phyloP scores from a whole-genome alignment of 2,888 invertebrate species.

The Timandra comae region DNA sequence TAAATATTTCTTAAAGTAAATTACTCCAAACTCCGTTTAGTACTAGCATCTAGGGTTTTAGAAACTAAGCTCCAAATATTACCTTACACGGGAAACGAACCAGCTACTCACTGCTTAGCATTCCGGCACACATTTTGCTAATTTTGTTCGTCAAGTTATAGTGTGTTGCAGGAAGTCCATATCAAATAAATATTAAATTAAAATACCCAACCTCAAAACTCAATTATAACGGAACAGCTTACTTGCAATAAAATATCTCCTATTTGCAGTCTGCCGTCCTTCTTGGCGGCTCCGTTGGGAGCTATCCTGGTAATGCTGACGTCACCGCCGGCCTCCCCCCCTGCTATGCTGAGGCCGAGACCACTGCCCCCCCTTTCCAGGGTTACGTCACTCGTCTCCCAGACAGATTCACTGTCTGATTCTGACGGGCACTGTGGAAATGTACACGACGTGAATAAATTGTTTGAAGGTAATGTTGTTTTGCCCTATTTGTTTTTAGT shows the following conservation, averaged over 20 bases:
- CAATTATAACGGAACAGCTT: conserved; percentile 15
- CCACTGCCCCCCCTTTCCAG: conserved; percentile 92
- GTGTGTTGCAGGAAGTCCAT: too few species aligned
- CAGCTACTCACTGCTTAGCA: too few species aligned
- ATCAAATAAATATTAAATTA: too few species aligned
- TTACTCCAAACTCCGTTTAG: too few species aligned
- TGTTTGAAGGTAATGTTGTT: background rate
- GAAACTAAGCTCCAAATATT: too few species aligned
- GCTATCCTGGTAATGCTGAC: conserved; percentile 99
- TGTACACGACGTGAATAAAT: conserved; percentile 11
- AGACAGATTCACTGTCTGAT: conserved; percentile 82
- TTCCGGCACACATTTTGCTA: too few species aligned
- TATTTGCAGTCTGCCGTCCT: conserved; percentile 89
- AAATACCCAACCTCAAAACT: too few species aligned
- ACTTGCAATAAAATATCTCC: conserved; percentile 94
- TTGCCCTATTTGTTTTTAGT: background rate
- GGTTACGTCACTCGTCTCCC: conserved; percentile 94
- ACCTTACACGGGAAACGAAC: too few species aligned
- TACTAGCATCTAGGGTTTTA: too few species aligned
- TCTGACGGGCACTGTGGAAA: conserved; percentile 48
- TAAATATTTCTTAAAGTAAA: too few species aligned
- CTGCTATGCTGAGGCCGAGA: conserved; percentile 98
- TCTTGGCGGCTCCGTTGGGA: conserved; percentile 93
- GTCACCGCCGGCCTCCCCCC: conserved; percentile 96
- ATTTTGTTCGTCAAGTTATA: too few species aligned